Evolutionary conservation across 2,113 vertebrate species (phyloP), one percentile per base, ranked within the genome.

Genomic region (Epinephelus cyanopodus): DNA sequence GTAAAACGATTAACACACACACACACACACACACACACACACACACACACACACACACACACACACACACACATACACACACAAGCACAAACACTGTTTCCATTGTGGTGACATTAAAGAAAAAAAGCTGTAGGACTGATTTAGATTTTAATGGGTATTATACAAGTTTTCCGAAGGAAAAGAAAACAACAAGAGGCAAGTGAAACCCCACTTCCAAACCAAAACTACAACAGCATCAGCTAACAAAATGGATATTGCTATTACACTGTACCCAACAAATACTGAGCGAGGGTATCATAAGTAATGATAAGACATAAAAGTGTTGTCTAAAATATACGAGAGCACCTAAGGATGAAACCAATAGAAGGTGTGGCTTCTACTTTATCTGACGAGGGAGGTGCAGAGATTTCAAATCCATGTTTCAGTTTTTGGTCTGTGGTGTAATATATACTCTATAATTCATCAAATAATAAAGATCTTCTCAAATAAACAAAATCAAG

Each of bases 101-200:
- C 48, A 58, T 21, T 64, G 27, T 33, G 5, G 6, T 50, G 5
- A 29, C 37, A 78, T 63, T 50, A 60, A 25, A 61, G 54, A 25
- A 23, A 64, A 62, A 73, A 67, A 5, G 37, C 39, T n/a, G 27
- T 78, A 80, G 90, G 81, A 77, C 87, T 90, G 86, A 93, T 91
- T 94, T 93, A 69, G 83, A 92, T 94, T 95, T 95, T 96, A 95
- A 94, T 96, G 90, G 83, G 74, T 94, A 94, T 93, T 92, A 95
- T 94, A 94, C 90, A 94, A 76, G 87, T 94, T 91, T 90, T 94
- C 81, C 68, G 37, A 92, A 93, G 85, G 82, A 91, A 92, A 93
- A 91, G 57, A 93, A 93, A 91, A 91, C 91, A 95, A 91, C 88
- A 92, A 92, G 81, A 90, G 83, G 90, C 77, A 86, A 92, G 88